These are phyloP conservation scores for Cyclophora albipunctata DNA, from an alignment of 2,888 invertebrate species.

Conservation along the genomic window DNA sequence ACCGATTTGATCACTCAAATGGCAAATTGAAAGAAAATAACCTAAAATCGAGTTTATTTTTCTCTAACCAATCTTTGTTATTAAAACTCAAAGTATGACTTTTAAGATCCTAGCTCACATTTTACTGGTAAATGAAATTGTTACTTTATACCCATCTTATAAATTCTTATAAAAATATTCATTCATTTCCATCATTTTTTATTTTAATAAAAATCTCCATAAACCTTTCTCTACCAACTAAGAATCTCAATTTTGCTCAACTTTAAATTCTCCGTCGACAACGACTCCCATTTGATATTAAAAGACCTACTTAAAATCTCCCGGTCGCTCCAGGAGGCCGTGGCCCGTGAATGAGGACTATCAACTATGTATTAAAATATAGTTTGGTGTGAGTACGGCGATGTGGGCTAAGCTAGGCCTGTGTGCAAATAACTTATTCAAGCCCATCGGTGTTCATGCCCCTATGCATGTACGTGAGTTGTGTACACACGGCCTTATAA, in stretches of 20 bases:
- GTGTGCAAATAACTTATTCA: conserved; percentile 49
- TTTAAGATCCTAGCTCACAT: no score
- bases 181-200: no score
- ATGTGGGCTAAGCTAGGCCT: conserved; percentile 28
- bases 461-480: conserved; percentile 27
- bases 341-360: conserved; percentile 24
- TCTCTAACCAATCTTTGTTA: no score
- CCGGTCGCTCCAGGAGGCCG: conserved; percentile 1
- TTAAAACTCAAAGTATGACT: no score
- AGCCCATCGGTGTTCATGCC: conserved; percentile 34
- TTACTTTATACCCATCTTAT: no score
- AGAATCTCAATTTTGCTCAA: conserved; percentile 1
- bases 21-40: no score
- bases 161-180: no score
- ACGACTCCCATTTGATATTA: conserved; percentile 9
- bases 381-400: conserved; percentile 21
- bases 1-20: conserved; percentile 2
- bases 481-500: conserved; percentile 37
- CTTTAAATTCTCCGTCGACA: no score
- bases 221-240: no score
- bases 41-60: no score
- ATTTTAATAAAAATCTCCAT: no score
- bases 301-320: conserved; percentile 14
- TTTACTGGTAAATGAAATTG: no score
- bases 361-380: conserved; percentile 46